A percentile compares a stretch with the other conserved stretches of the same genome.
phyloP scores from a whole-genome alignment of 2,113 vertebrate genomes.

The Misgurnus mizolepis region DNA sequence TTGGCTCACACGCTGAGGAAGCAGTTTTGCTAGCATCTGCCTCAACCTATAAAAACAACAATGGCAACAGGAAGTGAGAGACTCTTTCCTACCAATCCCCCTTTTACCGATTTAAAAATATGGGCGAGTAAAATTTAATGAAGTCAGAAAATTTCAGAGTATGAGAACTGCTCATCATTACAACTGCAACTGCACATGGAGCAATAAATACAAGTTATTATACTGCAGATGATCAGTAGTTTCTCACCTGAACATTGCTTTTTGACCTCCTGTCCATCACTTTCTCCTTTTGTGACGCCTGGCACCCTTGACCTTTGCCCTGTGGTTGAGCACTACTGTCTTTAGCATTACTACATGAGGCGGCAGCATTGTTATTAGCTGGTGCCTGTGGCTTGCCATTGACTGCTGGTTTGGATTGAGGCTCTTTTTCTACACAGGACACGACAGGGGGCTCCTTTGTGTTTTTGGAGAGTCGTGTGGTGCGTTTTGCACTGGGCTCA shows the following conservation, averaged over 20 bases:
- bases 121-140: too few relatives aligned
- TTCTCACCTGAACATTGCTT: slow-evolving; percentile 63
- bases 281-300: slow-evolving; percentile 17
- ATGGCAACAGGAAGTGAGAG: not conserved
- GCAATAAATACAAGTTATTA: too few relatives aligned
- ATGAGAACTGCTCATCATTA: too few relatives aligned
- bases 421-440: slow-evolving; percentile 10
- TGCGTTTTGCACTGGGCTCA: slow-evolving; percentile 68
- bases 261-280: slow-evolving; percentile 31
- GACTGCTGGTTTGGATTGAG: slow-evolving; percentile 29
- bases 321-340: slow-evolving; percentile 52
- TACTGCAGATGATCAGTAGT: not conserved
- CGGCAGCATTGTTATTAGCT: slow-evolving; percentile 40
- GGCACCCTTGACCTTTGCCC: slow-evolving; percentile 39
- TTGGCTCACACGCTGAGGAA: slow-evolving; percentile 14
- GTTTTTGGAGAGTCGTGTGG: slow-evolving; percentile 50
- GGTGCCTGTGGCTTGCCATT: slow-evolving; percentile 49
- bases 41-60: slow-evolving; percentile 44
- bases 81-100: not conserved
- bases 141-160: too few relatives aligned
- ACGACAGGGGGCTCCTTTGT: slow-evolving; percentile 51
- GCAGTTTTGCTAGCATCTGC: slow-evolving; percentile 10
- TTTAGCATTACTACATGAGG: slow-evolving; percentile 30
- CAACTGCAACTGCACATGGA: too few relatives aligned
- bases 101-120: too few relatives aligned